Evolutionary conservation across 2,113 vertebrate species (phyloP).

Genomic region (Anser cygnoides): DNA sequence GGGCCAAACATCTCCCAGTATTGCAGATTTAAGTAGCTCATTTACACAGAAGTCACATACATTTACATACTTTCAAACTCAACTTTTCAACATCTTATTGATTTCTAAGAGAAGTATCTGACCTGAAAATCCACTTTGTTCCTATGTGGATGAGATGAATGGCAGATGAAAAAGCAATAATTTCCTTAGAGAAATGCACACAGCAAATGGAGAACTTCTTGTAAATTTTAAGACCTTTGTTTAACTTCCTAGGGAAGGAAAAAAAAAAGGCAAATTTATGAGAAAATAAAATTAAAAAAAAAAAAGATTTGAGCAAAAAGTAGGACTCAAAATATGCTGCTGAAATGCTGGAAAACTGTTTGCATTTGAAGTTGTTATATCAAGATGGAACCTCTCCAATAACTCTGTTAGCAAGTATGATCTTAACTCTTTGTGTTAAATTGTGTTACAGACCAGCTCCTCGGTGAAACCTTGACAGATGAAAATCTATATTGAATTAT

Average conservation of each 20-base stretch:
- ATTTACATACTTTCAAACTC: background rate
- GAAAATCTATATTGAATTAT: background rate
- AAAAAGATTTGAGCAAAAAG: background rate
- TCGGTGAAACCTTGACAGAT: background rate
- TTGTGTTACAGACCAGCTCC: background rate
- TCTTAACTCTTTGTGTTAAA: background rate
- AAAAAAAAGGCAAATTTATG: background rate
- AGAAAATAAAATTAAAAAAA: background rate
- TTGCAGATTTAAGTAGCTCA: background rate
- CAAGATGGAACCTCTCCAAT: background rate
- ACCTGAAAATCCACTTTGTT: conserved; percentile 34
- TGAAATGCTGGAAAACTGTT: background rate
- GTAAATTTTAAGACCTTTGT: conserved; percentile 6
- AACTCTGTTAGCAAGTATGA: background rate
- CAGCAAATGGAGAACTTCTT: background rate
- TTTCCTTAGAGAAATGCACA: conserved; percentile 7
- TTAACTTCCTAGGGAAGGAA: background rate
- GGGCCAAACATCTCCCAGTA: background rate
- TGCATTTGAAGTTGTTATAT: background rate
- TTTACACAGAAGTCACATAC: background rate
- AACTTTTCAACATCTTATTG: conserved; percentile 6
- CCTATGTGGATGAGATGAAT: background rate
- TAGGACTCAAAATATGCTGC: background rate
- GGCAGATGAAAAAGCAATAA: conserved; percentile 21
- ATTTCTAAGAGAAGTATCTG: conserved; percentile 13